Evolutionary conservation across 1,140 invertebrate species (phyloP), one percentile per base, ranked within the genome.

Genomic region (Nixonia krombeini): DNA sequence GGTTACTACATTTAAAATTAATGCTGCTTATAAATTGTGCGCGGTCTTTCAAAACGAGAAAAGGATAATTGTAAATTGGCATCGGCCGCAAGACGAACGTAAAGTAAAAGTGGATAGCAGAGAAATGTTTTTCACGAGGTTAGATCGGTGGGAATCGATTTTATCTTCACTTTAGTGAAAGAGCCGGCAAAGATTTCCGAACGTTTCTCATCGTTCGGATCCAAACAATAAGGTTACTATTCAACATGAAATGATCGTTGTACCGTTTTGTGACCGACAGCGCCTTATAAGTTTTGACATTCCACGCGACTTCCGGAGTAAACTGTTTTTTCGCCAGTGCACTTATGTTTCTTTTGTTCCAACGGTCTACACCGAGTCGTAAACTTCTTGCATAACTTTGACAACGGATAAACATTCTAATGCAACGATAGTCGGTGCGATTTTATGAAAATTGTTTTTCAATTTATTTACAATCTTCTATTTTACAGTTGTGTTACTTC

Each of bases 251-350:
- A 53, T 53, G 15, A 10, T 8, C 25, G 35, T 18, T 38, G 10
- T 40, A 78, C 76, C 74, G 76, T 78, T 78, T 37, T 40, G 26
- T 73, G 74, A 70, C 74, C 71, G 73, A 47, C 23, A 70, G 59
- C 44, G 25, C 76, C 74, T 74, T 75, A 74, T 76, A 73, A 66
- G 74, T 75, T 70, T 64, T 44, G 45, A 53, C 40, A 37, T 66
- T 62, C 64, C 65, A 55, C 69, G 37, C 10, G 59, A 21, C 63
- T 74, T 74, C 74, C 75, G 75, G 70, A 46, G 16, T 49, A 21
- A 5, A 31, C 31, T 31, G 26, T 31, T 74, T 76, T 28, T 28
- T 4, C 9, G 10, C 59, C 66, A 59, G 65, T 21, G 17, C n/a
- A n/a, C n/a, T n/a, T n/a, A n/a, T n/a, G n/a, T n/a, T n/a, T n/a